These are phyloP conservation scores for Anthopleura xanthogrammica DNA, from an alignment of 92 coral and sea anemone species.

Conservation along the genomic window DNA sequence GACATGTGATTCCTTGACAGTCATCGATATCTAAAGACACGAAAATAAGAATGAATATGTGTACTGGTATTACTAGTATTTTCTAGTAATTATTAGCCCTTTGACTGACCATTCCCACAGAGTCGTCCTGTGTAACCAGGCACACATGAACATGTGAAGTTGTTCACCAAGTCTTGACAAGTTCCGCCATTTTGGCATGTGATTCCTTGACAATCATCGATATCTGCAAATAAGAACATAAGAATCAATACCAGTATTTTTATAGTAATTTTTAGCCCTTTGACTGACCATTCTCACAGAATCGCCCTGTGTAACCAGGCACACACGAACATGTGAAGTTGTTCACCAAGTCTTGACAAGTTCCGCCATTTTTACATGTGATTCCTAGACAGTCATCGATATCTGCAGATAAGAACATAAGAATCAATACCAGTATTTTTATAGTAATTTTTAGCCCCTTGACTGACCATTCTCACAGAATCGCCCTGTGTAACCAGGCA, in stretches of 20 bases:
- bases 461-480: conserved; percentile 9
- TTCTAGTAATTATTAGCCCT: too few relatives aligned
- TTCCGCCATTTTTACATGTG: not conserved
- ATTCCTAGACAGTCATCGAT: not conserved
- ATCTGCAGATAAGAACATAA: not conserved
- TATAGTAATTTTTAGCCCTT: too few relatives aligned
- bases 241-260: not conserved
- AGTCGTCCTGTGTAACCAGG: conserved; percentile 17
- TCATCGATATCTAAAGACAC: not conserved
- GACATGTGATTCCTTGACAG: conserved; percentile 7
- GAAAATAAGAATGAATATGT: not conserved
- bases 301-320: not conserved
- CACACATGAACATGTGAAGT: conserved; percentile 21
- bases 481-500: conserved; percentile 25
- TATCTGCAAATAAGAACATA: not conserved
- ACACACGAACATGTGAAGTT: conserved; percentile 1
- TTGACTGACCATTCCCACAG: too few relatives aligned
- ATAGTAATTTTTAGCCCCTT: too few relatives aligned
- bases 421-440: not conserved
- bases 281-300: not conserved
- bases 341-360: conserved; percentile 9
- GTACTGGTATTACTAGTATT: too few relatives aligned
- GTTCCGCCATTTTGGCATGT: conserved; percentile 21
- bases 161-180: conserved; percentile 21
- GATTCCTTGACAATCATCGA: conserved; percentile 14